These are phyloP conservation scores for Polylopha cassiicola DNA, from an alignment of 2,888 invertebrate genomes.

Conservation along the genomic window DNA sequence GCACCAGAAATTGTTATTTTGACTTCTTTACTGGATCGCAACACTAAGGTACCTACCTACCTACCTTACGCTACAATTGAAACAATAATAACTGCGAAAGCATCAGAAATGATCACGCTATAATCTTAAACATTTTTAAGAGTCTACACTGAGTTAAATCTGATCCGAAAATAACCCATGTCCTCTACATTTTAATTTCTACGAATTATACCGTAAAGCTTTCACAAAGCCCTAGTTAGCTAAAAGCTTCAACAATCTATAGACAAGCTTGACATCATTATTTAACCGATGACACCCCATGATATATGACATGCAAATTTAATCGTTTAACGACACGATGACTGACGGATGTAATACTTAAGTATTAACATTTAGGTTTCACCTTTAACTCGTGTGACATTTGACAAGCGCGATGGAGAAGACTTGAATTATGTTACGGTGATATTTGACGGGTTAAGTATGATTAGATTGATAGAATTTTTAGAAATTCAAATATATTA, in stretches of 20 bases:
- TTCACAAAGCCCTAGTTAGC: not conserved
- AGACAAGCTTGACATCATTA: slow-evolving; percentile 27
- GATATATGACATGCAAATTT: slow-evolving; percentile 35
- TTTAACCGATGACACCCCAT: slow-evolving; percentile 32
- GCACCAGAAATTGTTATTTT: no score
- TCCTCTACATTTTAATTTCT: slow-evolving; percentile 1
- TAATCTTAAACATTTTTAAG: no score
- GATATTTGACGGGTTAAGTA: not conserved
- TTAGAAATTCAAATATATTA: no score
- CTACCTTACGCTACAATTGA: no score
- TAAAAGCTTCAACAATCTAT: slow-evolving; percentile 16
- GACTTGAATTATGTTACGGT: not conserved
- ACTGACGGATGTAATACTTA: slow-evolving; percentile 15
- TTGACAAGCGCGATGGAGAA: slow-evolving; percentile 10
- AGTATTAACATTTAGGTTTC: slow-evolving; percentile 7
- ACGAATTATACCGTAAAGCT: not conserved
- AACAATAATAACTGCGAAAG: no score
- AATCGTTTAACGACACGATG: slow-evolving; percentile 22
- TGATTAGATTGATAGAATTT: no score
- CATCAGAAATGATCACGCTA: no score
- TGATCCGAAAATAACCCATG: no score
- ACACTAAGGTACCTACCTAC: no score
- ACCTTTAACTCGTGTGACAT: slow-evolving; percentile 17
- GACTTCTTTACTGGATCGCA: no score
- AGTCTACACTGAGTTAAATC: no score